phyloP scores from a whole-genome alignment of 2,888 invertebrate genomes.

The Andricus quercusramuli region DNA sequence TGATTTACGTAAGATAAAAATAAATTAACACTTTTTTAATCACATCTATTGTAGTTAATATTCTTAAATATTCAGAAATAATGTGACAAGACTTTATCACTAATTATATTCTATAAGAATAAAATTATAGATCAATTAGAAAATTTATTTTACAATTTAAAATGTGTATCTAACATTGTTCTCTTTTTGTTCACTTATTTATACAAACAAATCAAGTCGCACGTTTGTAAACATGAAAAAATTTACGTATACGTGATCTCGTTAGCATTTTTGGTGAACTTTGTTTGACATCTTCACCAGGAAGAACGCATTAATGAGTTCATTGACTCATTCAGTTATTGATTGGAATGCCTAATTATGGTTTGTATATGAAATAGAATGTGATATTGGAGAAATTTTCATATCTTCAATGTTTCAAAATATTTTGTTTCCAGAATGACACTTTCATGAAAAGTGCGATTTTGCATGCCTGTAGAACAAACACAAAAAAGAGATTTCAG shows the following conservation, averaged over 20 bases:
- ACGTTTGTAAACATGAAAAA: not conserved
- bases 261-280: not conserved
- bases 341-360: no score
- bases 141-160: not conserved
- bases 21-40: not conserved
- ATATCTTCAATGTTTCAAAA: no score
- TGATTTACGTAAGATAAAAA: not conserved
- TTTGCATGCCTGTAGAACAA: no score
- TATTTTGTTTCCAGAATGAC: no score
- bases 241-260: not conserved
- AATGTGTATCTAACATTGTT: not conserved
- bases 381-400: no score
- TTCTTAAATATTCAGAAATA: not conserved
- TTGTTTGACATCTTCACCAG: not conserved
- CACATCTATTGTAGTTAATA: not conserved
- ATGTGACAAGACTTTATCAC: not conserved
- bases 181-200: not conserved
- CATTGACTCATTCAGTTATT: no score
- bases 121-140: no score
- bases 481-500: no score
- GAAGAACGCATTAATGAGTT: not conserved
- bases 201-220: not conserved
- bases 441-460: no score
- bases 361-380: no score
- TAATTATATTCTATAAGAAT: not conserved